Base-by-base conservation (phyloP, 2,113 vertebrate species). In the Catharus fuscescens region DNA sequence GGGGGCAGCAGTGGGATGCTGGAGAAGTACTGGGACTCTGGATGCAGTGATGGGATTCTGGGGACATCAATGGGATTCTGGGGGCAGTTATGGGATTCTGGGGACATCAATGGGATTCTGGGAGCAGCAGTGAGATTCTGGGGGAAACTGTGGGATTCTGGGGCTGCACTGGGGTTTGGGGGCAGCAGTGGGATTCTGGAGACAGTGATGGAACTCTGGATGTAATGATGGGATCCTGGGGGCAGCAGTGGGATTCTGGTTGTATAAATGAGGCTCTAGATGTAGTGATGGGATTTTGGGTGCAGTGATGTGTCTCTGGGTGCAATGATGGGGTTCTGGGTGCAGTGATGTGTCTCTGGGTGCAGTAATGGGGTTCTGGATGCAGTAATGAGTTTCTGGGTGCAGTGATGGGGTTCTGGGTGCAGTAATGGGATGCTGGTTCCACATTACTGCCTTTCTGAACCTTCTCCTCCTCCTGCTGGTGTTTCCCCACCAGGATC, bases 11-110 rank as follows among this genome's bases (percentile, higher is more conserved):
- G 1, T 40, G 28, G 34, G 34, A 0, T 26, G 1, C 16, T 54
- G 38, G 36, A 4, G 0, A 0, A 20, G 21, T 0, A 1, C 0
- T 32, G 20, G 16, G 42, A 0, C 4, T 5, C 10, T 47, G 31
- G 38, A 5, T 9, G 12, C 7, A 50, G 24, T 9, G 4, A 1
- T 50, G 48, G 48, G 48, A 12, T 18, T 3, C 29, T 21, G 38
- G 42, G 2, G 0, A 7, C 32, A 47, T 10, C 0, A 2, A 1
- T 26, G 40, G 31, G 20, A 12, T 6, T 5, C 13, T 74, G 32
- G 25, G 10, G 20, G 45, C 0, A 1, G 0, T n/a, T n/a, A n/a
- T 42, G 36, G 40, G 40, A 1, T 12, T 4, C 10, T 72, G 50
- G 20, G 1, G 1, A 10, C 38, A 28, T 28, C 0, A 1, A 0